Percentiles rank a stretch among this genome's conserved stretches.
These are phyloP conservation scores for Galago senegalensis DNA, from an alignment of 2,797 vertebrate species.

Conservation along the genomic window DNA sequence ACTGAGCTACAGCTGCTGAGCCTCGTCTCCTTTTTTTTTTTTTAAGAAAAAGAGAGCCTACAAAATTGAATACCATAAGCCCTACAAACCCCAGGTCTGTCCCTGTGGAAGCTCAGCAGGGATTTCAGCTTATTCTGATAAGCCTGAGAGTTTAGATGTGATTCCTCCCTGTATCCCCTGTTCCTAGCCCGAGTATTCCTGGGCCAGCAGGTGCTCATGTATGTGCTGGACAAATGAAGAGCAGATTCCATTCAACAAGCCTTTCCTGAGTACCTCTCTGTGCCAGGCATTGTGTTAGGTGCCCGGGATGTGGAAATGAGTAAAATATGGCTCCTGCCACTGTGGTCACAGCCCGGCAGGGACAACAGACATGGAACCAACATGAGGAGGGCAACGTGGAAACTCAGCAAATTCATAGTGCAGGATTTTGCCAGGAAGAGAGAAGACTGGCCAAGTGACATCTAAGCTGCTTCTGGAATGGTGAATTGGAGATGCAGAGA, in stretches of 20 bases:
- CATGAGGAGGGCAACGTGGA: background rate
- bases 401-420: background rate
- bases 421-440: background rate
- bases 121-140: background rate
- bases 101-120: background rate
- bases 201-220: fast-evolving
- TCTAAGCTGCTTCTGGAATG: background rate
- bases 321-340: background rate
- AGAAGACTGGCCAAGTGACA: background rate
- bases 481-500: background rate
- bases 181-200: fast-evolving
- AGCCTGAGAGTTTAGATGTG: background rate
- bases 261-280: background rate
- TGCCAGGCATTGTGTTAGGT: background rate
- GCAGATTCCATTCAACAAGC: background rate
- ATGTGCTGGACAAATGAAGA: background rate
- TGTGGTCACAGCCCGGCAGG: background rate
- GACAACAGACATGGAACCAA: background rate
- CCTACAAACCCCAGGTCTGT: background rate
- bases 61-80: background rate
- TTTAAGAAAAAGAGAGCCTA: background rate
- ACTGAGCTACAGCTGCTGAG: too few relatives aligned
- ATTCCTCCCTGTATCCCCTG: background rate
- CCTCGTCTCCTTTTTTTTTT: background rate
- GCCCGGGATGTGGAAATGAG: background rate